Evolutionary conservation across 2,797 vertebrate species (phyloP).

Genomic region (Semotilus atromaculatus): DNA sequence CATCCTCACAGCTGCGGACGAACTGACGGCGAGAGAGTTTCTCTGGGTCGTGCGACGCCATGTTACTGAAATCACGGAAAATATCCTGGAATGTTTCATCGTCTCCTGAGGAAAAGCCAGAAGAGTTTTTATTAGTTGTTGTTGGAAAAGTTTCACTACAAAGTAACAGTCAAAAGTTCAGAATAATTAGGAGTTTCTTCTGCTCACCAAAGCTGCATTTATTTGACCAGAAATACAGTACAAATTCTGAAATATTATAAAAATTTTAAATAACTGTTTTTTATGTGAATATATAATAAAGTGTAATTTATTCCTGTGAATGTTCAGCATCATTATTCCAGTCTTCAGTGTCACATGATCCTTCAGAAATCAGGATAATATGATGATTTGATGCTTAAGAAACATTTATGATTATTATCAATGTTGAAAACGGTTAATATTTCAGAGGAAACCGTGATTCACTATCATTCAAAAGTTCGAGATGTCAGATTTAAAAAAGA

Average conservation of each 20-base stretch:
- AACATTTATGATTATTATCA: neutral
- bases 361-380: neutral
- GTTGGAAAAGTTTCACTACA: neutral
- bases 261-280: neutral
- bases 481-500: too few relatives aligned
- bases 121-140: neutral
- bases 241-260: neutral
- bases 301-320: neutral
- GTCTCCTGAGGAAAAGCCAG: conserved; percentile 68
- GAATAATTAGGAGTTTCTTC: neutral
- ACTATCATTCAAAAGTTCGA: neutral
- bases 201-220: neutral
- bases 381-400: neutral
- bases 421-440: neutral
- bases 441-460: neutral
- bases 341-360: neutral
- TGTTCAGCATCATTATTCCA: neutral
- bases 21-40: conserved; percentile 71
- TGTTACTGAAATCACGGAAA: conserved; percentile 81
- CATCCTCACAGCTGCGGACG: conserved; percentile 49
- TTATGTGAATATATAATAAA: neutral
- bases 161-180: neutral
- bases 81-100: conserved; percentile 83
- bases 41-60: conserved; percentile 81
- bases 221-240: neutral